Evolutionary conservation across 2,888 invertebrate species (phyloP).

Genomic region (Leucophora obtusa): DNA sequence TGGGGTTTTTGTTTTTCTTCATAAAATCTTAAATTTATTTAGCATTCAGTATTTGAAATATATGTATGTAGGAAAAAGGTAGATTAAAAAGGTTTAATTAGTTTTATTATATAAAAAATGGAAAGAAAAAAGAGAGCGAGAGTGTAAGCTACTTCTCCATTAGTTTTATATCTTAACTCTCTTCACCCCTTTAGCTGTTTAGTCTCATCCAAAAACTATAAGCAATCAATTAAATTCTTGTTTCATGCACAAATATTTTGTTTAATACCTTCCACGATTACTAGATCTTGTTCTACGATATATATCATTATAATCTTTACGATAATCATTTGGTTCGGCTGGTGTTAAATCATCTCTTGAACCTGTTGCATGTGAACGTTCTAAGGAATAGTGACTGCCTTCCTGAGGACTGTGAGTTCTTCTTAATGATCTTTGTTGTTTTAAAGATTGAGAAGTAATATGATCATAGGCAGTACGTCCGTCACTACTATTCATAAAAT

Average conservation of each 20-base stretch:
- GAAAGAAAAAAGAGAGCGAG: not conserved
- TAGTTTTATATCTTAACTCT: not conserved
- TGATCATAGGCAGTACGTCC: conserved; percentile 76
- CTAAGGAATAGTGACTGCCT: conserved; percentile 69
- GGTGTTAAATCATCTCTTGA: conserved; percentile 74
- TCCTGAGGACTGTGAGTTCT: conserved; percentile 71
- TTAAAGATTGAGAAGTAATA: conserved; percentile 69
- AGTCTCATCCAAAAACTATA: not conserved
- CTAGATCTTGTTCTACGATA: conserved; percentile 71
- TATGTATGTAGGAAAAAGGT: not conserved
- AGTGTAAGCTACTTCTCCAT: not conserved
- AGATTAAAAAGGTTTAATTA: not conserved
- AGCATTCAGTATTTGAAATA: not conserved
- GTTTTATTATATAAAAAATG: not conserved
- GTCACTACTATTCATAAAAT: conserved; percentile 76
- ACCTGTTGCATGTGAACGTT: conserved; percentile 67
- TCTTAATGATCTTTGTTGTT: conserved; percentile 69
- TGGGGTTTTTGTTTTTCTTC: not conserved
- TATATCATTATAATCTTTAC: conserved; percentile 67
- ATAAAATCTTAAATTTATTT: not conserved
- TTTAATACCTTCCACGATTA: conserved; percentile 76
- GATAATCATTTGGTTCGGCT: conserved; percentile 58
- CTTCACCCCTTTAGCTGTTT: not conserved
- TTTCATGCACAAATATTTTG: conserved; percentile 27
- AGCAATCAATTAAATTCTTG: not conserved